Base-by-base conservation (phyloP, 1,140 invertebrate species). In the Melipona quadrifasciata region DNA sequence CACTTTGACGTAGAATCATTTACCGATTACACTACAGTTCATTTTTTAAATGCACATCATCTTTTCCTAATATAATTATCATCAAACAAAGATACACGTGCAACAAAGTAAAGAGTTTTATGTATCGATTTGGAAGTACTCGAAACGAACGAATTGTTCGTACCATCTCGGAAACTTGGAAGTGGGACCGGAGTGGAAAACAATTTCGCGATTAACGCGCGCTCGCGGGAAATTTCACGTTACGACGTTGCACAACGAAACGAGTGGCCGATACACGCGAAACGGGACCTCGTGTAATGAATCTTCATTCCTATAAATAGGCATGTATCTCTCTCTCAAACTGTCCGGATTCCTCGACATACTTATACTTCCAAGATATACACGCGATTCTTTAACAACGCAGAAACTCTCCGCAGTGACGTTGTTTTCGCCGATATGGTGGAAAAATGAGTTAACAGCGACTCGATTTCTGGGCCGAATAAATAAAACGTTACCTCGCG, bases 231-330 rank as follows among this genome's bases (percentile, higher is more conserved):
- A 71, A 78, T 83, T 78, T 82, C 67, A 65, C 65, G 65, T 51
- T 51, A 16, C 5, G 34, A 58, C 2, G 39, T 83, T 83, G 81
- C 75, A 78, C 74, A 83, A 82, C 39, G 73, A 75, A 75, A 82
- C 81, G 53, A 83, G 81, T 21, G 51, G 71, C 27, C 75, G 75
- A 83, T 79, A 79, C 55, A 65, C 67, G 82, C 67, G 72, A 79
- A 84, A 84, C 82, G 76, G 82, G 67, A 79, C 76, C 75, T 84
- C 75, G 67, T 55, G 75, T 84, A 84, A 84, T 84, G 82, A 84
- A 84, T 84, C 82, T 84, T 79, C 76, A n/a, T 64, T 79, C 82
- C 76, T 84, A 84, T 84, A 84, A 84, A 84, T 84, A 84, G 82
- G n/a, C 82, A 79, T 84, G 82, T 84, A 84, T 84, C 39, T 47